Conservation (phyloP, 1,140 invertebrate species). For the Drosophila repletoides region DNA sequence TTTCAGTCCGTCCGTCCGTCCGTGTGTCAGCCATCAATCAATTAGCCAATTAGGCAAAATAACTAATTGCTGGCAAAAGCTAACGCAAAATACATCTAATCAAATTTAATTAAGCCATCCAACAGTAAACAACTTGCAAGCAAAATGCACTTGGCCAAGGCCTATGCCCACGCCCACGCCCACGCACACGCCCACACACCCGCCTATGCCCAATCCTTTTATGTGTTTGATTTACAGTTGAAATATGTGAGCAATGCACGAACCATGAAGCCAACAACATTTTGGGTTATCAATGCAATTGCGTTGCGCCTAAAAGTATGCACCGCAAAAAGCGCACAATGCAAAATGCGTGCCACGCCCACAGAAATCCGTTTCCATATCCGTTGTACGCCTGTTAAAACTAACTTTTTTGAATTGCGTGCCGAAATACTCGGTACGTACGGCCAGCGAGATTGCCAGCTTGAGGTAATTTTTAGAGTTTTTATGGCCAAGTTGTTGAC, state of each 20-base stretch:
- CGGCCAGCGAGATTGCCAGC: too few species aligned
- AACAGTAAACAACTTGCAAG: constrained; percentile 46
- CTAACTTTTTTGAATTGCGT: constrained; percentile 26
- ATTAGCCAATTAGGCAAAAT: constrained; percentile 77
- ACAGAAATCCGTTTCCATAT: constrained; percentile 10
- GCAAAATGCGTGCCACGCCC: constrained; percentile 64
- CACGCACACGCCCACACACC: constrained; percentile 26
- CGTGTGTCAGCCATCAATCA: constrained; percentile 58
- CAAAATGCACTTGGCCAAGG: constrained; percentile 24
- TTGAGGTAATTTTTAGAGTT: constrained; percentile 62
- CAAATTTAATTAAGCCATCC: constrained; percentile 80
- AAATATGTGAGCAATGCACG: constrained; percentile 67
- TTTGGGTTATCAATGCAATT: constrained; percentile 70
- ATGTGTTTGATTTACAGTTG: constrained; percentile 69
- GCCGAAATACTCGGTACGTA: constrained; percentile 18
- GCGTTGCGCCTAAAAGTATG: constrained; percentile 64
- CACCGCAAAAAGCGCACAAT: constrained; percentile 57
- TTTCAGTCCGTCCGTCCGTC: not conserved
- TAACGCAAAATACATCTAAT: constrained; percentile 71
- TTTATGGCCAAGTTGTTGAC: constrained; percentile 66
- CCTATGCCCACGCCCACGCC: constrained; percentile 45
- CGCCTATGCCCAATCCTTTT: too few species aligned
- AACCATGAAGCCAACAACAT: constrained; percentile 40
- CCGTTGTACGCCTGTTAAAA: not conserved
- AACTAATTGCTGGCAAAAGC: constrained; percentile 70